Evolutionary conservation across 2,113 vertebrate genomes (phyloP), one percentile per base, ranked within the genome.

Genomic region (Perccottus glenii): DNA sequence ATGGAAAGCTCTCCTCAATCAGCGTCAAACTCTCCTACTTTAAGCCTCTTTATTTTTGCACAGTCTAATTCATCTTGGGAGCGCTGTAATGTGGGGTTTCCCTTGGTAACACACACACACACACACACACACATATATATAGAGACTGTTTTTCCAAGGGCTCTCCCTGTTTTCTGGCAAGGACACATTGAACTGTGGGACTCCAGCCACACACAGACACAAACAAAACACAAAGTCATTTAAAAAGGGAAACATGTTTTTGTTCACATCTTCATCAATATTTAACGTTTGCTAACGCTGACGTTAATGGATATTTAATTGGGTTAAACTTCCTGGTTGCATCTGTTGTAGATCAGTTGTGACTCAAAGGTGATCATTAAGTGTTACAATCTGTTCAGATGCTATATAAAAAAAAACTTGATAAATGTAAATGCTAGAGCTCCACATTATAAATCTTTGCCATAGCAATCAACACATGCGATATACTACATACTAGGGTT

Each of bases 21-120:
- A 27, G 19, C 19, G 19, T 27, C 19, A 27, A 27, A 55, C 19
- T 49, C 49, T 75, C 72, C 33, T 60, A 62, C 64, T 67, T 32
- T 49, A 19, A 12, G 32, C 8, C 33, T 32, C 44, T 8, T 14
- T 38, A 56, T 40, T 56, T 36, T 56, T 8, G 57, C 44, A 70
- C 73, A 72, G 77, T 82, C 82, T 51, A 80, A 38, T 44, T 64
- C 62, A 78, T 74, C 64, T 75, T 64, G 63, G 75, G 27, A 66
- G 63, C 71, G 74, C 48, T n/a, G 40, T 64, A 64, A 38, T 10
- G 67, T 27, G 85, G 90, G 89, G 88, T 89, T 91, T 91, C 90
- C 89, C 89, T 73, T 82, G 83, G 87, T 84, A 75, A 91, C 88
- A 75, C 61, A 76, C 45, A 71, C 64, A 80, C 61, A 77, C 58